These are phyloP conservation scores for Lucilia cuprina DNA, from an alignment of 1,140 invertebrate species.

Conservation along the genomic window DNA sequence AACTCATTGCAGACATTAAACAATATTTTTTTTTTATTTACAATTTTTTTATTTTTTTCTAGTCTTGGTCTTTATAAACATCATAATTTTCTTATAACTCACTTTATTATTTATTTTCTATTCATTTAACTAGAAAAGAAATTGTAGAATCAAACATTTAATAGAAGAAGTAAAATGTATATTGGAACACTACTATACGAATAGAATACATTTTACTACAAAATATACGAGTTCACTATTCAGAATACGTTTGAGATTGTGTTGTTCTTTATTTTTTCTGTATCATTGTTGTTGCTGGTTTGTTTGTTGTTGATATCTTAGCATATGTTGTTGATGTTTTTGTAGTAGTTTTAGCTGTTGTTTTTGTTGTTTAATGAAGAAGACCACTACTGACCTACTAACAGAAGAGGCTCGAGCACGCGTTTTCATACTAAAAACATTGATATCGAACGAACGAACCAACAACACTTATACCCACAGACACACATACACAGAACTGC, in stretches of 20 bases:
- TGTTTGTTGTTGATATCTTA: too few species aligned
- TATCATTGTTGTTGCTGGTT: constrained; percentile 11
- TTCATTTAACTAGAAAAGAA: constrained; percentile 22
- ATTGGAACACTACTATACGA: neutral
- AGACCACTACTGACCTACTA: constrained; percentile 61
- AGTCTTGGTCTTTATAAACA: neutral
- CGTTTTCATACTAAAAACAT: constrained; percentile 15
- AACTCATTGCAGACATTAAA: too few species aligned
- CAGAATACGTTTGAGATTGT: neutral
- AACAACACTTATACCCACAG: too few species aligned
- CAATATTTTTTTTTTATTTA: too few species aligned
- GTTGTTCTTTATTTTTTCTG: neutral
- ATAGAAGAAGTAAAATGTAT: neutral
- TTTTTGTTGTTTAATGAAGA: constrained; percentile 26
- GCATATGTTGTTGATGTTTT: neutral
- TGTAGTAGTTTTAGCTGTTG: neutral
- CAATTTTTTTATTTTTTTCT: neutral
- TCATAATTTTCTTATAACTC: neutral
- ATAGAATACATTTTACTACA: too few species aligned
- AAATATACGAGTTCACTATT: neutral
- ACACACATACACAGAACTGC: neutral
- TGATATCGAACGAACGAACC: neutral
- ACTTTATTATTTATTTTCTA: neutral
- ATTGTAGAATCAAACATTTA: constrained; percentile 24
- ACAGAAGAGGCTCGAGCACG: constrained; percentile 42